Percentiles rank a stretch among this genome's conserved stretches.
Conservation (phyloP, 2,113 vertebrate genomes). For the Pseudorasbora parva region DNA sequence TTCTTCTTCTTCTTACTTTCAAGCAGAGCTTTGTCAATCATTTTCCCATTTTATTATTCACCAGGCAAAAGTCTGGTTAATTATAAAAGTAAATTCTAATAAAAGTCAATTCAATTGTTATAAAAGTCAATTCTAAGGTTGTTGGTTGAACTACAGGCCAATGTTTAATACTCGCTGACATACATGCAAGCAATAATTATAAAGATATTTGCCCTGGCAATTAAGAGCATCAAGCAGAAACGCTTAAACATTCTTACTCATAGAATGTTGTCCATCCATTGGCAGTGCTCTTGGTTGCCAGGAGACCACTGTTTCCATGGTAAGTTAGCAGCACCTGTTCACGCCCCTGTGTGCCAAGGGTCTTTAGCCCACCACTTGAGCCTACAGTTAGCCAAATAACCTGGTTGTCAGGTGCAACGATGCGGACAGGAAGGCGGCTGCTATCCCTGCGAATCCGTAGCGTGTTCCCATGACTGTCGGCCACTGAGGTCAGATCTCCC, state of each 20-base stretch:
- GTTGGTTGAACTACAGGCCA: too few relatives aligned
- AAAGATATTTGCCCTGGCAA: not conserved
- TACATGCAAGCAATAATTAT: not conserved
- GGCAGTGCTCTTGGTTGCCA: slow-evolving; percentile 94
- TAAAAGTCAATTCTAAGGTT: too few relatives aligned
- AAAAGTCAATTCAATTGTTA: too few relatives aligned
- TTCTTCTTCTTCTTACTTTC: too few relatives aligned
- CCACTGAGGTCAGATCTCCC: slow-evolving; percentile 89
- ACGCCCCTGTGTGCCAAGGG: slow-evolving; percentile 88
- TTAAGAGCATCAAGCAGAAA: not conserved
- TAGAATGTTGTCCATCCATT: slow-evolving; percentile 99
- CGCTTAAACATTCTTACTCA: slow-evolving; percentile 83
- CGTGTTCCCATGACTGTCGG: slow-evolving; percentile 93
- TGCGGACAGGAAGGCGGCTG: slow-evolving; percentile 91
- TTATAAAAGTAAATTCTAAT: too few relatives aligned
- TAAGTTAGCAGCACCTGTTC: slow-evolving; percentile 95
- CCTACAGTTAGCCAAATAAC: slow-evolving; percentile 96
- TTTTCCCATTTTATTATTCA: not conserved
- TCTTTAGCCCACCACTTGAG: slow-evolving; percentile 91
- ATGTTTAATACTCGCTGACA: too few relatives aligned
- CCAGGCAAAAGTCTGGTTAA: not conserved
- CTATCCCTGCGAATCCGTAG: slow-evolving; percentile 90
- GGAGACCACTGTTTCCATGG: slow-evolving; percentile 92
- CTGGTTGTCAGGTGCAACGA: slow-evolving; percentile 95
- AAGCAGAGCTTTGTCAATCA: too few relatives aligned